These are phyloP conservation scores for Caenorhabditis virilis DNA, from an alignment of 2,888 invertebrate genomes.

Conservation along the genomic window DNA sequence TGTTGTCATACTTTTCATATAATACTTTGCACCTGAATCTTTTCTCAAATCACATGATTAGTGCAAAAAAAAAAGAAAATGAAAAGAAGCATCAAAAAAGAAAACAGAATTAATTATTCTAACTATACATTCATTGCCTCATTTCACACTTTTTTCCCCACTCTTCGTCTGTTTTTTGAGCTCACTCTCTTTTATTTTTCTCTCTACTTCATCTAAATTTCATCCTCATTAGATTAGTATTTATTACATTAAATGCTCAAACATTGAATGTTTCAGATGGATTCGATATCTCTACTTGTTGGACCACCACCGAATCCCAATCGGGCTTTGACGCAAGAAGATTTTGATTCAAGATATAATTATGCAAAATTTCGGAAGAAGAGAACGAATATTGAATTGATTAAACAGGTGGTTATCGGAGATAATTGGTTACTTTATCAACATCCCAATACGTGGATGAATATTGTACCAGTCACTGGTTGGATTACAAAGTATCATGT, in stretches of 20 bases:
- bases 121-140: no score
- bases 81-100: no score
- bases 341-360: slow-evolving; percentile 43
- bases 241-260: slow-evolving; percentile 9
- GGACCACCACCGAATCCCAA: slow-evolving; percentile 37
- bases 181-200: not conserved
- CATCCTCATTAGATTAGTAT: no score
- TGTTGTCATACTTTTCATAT: no score
- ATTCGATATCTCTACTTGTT: slow-evolving; percentile 41
- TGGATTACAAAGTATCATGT: slow-evolving; percentile 41
- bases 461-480: slow-evolving; percentile 23
- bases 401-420: slow-evolving; percentile 23
- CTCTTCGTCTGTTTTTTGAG: no score
- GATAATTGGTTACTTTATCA: slow-evolving; percentile 36
- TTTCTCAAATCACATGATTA: no score
- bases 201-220: not conserved
- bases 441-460: slow-evolving; percentile 29
- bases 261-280: slow-evolving; percentile 17
- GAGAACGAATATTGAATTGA: slow-evolving; percentile 31
- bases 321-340: slow-evolving; percentile 40
- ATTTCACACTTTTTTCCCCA: no score
- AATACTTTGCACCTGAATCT: no score
- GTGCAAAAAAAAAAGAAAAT: no score
- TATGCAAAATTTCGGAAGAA: slow-evolving; percentile 41
- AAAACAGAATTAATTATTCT: no score